These are phyloP conservation scores for Dasypus novemcinctus DNA, from an alignment of 2,113 vertebrate genomes.

Conservation along the genomic window DNA sequence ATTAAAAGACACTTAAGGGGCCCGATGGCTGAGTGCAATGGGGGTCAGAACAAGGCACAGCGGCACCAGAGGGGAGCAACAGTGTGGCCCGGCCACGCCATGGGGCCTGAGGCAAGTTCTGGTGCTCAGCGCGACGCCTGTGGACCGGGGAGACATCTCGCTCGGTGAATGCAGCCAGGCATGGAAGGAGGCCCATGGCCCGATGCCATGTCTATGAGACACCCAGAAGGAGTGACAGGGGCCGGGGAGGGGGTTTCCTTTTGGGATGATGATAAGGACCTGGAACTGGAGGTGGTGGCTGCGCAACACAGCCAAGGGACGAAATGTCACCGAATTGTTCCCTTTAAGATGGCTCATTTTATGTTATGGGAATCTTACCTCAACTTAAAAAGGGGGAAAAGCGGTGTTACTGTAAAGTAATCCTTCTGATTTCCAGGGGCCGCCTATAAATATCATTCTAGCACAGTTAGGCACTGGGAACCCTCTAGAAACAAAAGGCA, in stretches of 20 bases:
- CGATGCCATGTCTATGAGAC: too few species aligned
- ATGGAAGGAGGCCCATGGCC: neutral
- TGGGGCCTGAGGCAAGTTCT: neutral
- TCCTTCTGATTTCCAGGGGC: neutral
- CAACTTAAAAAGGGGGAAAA: neutral
- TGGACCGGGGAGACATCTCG: neutral
- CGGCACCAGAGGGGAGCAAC: neutral
- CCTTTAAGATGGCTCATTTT: neutral
- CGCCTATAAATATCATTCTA: neutral
- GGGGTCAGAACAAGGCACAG: neutral
- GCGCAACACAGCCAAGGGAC: neutral
- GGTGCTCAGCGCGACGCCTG: neutral
- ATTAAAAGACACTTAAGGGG: neutral
- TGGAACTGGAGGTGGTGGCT: neutral
- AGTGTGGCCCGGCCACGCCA: neutral
- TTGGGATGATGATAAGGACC: neutral
- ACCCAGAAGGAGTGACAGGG: neutral
- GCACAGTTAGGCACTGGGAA: neutral
- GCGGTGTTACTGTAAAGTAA: neutral
- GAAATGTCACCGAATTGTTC: neutral
- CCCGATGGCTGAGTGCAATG: neutral
- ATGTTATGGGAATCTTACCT: neutral
- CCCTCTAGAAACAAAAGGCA: neutral
- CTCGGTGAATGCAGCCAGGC: neutral
- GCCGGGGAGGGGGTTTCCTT: neutral